A percentile compares a stretch with the other conserved stretches of the same genome.
Conservation (phyloP, 2,888 invertebrate genomes). For the Anoplius nigerrimus region DNA sequence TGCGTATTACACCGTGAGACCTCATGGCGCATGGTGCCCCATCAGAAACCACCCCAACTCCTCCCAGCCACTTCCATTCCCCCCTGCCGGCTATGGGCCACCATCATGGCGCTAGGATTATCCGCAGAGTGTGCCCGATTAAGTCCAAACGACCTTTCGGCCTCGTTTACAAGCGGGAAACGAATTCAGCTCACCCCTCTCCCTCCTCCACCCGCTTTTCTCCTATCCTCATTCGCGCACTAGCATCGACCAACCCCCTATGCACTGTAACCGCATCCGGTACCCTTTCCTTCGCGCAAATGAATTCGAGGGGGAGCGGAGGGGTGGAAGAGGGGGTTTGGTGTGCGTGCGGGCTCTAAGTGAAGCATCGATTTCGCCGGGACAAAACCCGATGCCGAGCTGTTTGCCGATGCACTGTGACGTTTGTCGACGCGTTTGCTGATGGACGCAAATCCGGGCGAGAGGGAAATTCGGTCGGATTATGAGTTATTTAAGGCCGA, state of each 20-base stretch:
- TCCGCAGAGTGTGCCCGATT: conserved; percentile 41
- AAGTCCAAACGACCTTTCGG: conserved; percentile 33
- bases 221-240: too few relatives aligned
- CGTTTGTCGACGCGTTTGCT: conserved; percentile 44
- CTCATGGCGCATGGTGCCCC: too few relatives aligned
- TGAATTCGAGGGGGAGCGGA: conserved; percentile 6
- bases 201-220: not conserved
- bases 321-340: not conserved
- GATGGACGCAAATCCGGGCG: conserved; percentile 42
- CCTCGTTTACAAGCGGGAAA: conserved; percentile 23
- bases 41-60: conserved; percentile 9
- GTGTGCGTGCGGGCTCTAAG: conserved; percentile 6
- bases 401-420: conserved; percentile 31
- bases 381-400: conserved; percentile 45
- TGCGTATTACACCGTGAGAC: not conserved
- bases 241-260: not conserved
- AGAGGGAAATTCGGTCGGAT: conserved; percentile 35
- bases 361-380: conserved; percentile 39
- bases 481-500: not conserved
- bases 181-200: conserved; percentile 21
- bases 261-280: not conserved
- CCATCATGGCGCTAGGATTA: conserved; percentile 33
- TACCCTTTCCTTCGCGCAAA: conserved; percentile 1
- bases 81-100: conserved; percentile 2
- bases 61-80: conserved; percentile 26